Base-by-base conservation (phyloP, 2,888 invertebrate genomes). In the Heliconius cydno region DNA sequence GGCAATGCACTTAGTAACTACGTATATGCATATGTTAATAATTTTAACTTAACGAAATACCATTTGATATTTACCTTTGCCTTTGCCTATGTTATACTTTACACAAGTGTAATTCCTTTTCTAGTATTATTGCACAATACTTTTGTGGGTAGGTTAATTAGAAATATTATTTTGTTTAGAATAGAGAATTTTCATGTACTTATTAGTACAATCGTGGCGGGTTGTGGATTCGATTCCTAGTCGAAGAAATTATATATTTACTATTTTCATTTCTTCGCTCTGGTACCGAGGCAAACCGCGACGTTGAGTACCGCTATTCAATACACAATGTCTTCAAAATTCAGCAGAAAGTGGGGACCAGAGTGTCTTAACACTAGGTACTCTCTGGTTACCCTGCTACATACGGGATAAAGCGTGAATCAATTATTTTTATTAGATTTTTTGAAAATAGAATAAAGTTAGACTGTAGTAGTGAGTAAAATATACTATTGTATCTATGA, bases 401-500 rank as follows among this genome's bases (percentile, higher is more conserved):
- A 4, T 52, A 5, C 19, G 52, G 7, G 19, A 41, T 41, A 41
- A 0, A 22, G 52, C 52, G 52, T 57, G 22, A 52, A 52, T n/a
- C n/a, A n/a, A n/a, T n/a, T n/a, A n/a, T n/a, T 60, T 60, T 60
- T 60, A 9, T 34, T 34, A 34, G 4, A 34, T 34, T 34, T 34
- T 34, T 34, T 34, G n/a, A 12, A n/a, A 60, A n/a, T 10, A 3
- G 13, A 28, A 63, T 25, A 63, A 28, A 15, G 2, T 2, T 6
- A 63, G 7, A 9, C 22, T 9, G 60, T 60, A n/a, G n/a, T n/a
- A 10, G n/a, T n/a, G n/a, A n/a, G n/a, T 52, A 52, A 52, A 60
- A 73, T 73, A 52, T 70, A 77, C 30, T 67, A 34, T 73, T 74
- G n/a, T 79, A 79, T 75, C 41, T 68, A 4, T 60, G n/a, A 57